A percentile compares a stretch with the other conserved stretches of the same genome.
These are phyloP conservation scores for Tachysurus fulvidraco DNA, from an alignment of 2,113 vertebrate genomes.

Conservation along the genomic window DNA sequence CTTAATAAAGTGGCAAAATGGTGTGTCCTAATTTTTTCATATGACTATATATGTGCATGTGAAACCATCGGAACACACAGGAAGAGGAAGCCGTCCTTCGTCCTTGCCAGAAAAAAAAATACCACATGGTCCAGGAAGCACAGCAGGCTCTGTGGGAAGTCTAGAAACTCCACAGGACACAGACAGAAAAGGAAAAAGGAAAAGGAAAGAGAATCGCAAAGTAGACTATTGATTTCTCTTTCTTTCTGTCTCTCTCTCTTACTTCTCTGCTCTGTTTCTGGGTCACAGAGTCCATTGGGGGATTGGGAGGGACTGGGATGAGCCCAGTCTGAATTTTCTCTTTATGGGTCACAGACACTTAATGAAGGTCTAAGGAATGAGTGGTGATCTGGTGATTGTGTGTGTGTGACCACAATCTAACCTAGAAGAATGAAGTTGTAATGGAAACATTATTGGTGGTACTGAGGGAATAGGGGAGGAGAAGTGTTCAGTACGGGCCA, in stretches of 20 bases:
- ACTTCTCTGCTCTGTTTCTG: slow-evolving; percentile 41
- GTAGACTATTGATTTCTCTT: slow-evolving; percentile 23
- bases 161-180: slow-evolving; percentile 18
- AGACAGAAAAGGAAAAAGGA: slow-evolving; percentile 30
- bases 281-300: slow-evolving; percentile 34
- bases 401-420: slow-evolving; percentile 32
- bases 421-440: slow-evolving; percentile 28
- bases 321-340: slow-evolving; percentile 29
- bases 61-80: slow-evolving; percentile 13
- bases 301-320: slow-evolving; percentile 30
- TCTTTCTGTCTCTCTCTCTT: background rate
- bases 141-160: slow-evolving; percentile 36
- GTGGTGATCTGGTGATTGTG: slow-evolving; percentile 15
- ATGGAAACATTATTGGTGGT: slow-evolving; percentile 24
- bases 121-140: slow-evolving; percentile 24
- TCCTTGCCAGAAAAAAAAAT: slow-evolving; percentile 19
- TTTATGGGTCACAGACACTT: slow-evolving; percentile 53
- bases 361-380: slow-evolving; percentile 50
- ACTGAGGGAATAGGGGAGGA: slow-evolving; percentile 6
- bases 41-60: background rate
- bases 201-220: slow-evolving; percentile 30
- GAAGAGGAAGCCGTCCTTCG: slow-evolving; percentile 30
- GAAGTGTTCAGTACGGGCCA: background rate
- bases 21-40: no score
- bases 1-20: no score